Evolutionary conservation across 2,888 invertebrate species (phyloP).

Genomic region (Pristionchus mayeri): DNA sequence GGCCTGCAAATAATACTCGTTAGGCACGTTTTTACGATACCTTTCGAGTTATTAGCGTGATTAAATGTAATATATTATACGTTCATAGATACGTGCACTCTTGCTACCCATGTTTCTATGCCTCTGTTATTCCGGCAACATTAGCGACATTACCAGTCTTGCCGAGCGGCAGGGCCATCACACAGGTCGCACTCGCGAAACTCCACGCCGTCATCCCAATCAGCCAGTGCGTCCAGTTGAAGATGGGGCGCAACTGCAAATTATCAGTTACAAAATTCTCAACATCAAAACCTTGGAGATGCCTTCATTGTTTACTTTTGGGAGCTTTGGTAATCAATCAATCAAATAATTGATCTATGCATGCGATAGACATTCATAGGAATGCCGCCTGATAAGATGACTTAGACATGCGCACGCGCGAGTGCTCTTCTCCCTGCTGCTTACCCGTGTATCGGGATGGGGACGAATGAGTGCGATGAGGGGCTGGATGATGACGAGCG

Average conservation of each 20-base stretch:
- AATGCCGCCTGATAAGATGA: neutral
- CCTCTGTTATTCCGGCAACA: neutral
- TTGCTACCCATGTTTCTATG: too few relatives aligned
- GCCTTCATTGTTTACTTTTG: neutral
- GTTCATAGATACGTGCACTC: too few relatives aligned
- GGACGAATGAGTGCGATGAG: slow-evolving; percentile 62
- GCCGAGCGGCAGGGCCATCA: slow-evolving; percentile 62
- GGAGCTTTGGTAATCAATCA: neutral
- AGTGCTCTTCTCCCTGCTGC: too few relatives aligned
- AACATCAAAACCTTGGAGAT: neutral
- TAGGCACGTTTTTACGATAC: too few relatives aligned
- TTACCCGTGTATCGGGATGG: slow-evolving; percentile 54
- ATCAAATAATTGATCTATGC: neutral
- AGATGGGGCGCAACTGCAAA: slow-evolving; percentile 54
- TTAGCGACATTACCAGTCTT: slow-evolving; percentile 54
- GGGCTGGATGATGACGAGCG: slow-evolving; percentile 59
- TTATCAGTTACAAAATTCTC: neutral
- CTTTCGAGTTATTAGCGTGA: too few relatives aligned
- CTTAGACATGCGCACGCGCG: too few relatives aligned
- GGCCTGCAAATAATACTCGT: slow-evolving; percentile 47
- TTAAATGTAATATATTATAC: too few relatives aligned
- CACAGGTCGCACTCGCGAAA: slow-evolving; percentile 63
- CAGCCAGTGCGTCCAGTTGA: slow-evolving; percentile 67
- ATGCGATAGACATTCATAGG: neutral
- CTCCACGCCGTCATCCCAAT: slow-evolving; percentile 65